Evolutionary conservation across 2,113 vertebrate species (phyloP), one percentile per base, ranked within the genome.

Genomic region (Pleuronectes platessa): DNA sequence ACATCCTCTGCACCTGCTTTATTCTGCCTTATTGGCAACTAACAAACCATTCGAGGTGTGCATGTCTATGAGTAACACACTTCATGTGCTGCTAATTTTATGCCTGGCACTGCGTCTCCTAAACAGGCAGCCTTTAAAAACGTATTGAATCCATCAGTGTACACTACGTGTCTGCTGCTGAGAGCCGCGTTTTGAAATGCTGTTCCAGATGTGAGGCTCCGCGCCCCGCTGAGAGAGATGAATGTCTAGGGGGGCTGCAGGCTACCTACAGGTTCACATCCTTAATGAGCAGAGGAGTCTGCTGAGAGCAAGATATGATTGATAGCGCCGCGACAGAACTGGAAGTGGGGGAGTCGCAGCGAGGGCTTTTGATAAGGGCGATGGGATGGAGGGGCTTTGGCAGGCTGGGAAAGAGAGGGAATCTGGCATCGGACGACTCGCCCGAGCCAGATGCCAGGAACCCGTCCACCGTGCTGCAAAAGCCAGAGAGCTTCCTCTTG

Each of bases 221-320:
- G 77, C 77, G 0, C 83, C 89, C 91, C 1, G 77, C 90, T 85
- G 86, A 71, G 89, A 71, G 75, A 87, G 81, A 89, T 89, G 90
- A 91, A 91, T 91, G 85, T 72, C 67, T 68, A 56, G 74, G 83
- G 56, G 78, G 82, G 82, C 79, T 83, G 81, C 71, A 58, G 87
- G 87, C 83, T 90, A 90, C 86, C 89, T 87, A 90, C 88, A 89
- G 83, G 90, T 88, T 89, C 79, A 83, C 79, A 88, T 88, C 81
- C 86, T 87, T 91, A 91, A 91, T 89, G 90, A 89, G 88, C 75
- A 85, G 79, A 79, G 53, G 90, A 86, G 85, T 91, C 87, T 93
- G 89, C 90, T 86, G 89, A 81, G 91, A 90, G 83, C 81, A 1
- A 87, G 86, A 90, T 92, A 85, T 85, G 87, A 91, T 88, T 90